Base-by-base conservation (phyloP, 1,140 invertebrate genomes). In the Atta colombica region DNA sequence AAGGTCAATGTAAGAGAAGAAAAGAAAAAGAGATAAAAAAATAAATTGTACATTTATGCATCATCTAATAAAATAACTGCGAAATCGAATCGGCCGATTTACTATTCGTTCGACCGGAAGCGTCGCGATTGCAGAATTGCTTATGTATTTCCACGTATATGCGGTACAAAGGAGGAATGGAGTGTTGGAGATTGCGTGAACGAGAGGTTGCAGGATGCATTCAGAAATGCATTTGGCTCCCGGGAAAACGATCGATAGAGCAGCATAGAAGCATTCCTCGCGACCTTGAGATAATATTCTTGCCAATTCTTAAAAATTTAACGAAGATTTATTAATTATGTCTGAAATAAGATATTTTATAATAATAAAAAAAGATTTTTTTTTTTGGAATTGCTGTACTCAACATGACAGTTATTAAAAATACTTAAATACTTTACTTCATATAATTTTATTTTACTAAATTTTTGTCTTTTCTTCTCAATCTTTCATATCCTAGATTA, bases 231-330 rank as follows among this genome's bases (percentile, higher is more conserved):
- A 74, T 84, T 84, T 74, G 80, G 69, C 58, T 84, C 69, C 69
- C 80, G 80, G 69, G 80, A 75, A 84, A 84, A 84, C 69, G 80
- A 74, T 75, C 80, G 80, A 84, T 63, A 39, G 69, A 84, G 80
- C 69, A 61, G 55, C 69, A 28, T 28, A 6, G 65, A 71, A 81
- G 28, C 35, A 69, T 14, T 72, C 53, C 28, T 82, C 39, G 39
- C 55, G 25, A 84, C 69, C 55, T 84, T 75, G 69, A 69, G 69
- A 72, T 12, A 16, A 28, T 0, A 60, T 3, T 61, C 49, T 84
- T 74, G 8, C 7, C 12, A 58, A 74, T 51, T 61, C 28, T 84
- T 51, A 35, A 61, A 14, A 51, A 78, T 78, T 35, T 61, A 4
- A 6, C 21, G 1, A 31, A 49, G 5, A 63, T 65, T n/a, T 3